Evolutionary conservation across 2,113 vertebrate genomes (phyloP).

Genomic region (Nycticebus coucang): DNA sequence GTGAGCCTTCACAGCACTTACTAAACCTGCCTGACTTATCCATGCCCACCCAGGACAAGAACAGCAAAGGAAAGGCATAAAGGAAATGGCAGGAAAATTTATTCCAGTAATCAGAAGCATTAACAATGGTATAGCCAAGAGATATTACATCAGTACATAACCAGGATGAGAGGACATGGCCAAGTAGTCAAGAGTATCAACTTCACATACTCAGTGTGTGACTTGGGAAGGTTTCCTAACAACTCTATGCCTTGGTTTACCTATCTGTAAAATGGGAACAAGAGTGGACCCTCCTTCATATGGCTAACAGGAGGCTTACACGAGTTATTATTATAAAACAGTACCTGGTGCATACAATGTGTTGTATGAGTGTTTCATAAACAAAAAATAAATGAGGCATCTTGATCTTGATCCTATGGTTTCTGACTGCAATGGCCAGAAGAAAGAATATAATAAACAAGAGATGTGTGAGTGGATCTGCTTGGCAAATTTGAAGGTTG

Average conservation of each 20-base stretch:
- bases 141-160: not conserved
- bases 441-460: conserved; percentile 2
- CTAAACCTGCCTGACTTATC: not conserved
- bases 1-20: too few species aligned
- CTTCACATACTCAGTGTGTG: not conserved
- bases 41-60: not conserved
- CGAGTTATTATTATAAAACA: not conserved
- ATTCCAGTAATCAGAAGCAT: not conserved
- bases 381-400: not conserved
- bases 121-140: not conserved
- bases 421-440: not conserved
- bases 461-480: not conserved
- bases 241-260: not conserved
- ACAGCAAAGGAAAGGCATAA: not conserved
- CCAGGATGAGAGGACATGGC: not conserved
- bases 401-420: not conserved
- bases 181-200: not conserved
- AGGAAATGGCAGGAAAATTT: not conserved
- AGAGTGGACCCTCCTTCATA: not conserved
- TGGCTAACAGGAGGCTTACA: not conserved
- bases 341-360: not conserved
- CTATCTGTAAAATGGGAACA: not conserved
- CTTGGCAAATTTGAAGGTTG: not conserved
- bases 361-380: not conserved
- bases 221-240: not conserved